These are phyloP conservation scores for Trichomalopsis sarcophagae DNA, from an alignment of 1,140 invertebrate genomes.

Conservation along the genomic window DNA sequence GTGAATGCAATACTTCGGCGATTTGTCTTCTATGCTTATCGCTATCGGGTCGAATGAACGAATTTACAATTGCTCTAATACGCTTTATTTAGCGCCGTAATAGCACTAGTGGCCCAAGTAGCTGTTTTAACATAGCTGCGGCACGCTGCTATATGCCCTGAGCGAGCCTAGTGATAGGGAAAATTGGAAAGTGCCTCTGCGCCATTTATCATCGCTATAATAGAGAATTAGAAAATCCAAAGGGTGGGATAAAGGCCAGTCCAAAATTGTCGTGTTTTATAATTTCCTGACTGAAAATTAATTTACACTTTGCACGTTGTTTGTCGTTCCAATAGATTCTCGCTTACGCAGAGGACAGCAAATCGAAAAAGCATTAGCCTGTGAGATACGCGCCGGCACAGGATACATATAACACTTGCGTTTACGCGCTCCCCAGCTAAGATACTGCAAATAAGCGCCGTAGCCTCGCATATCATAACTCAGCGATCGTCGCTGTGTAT, in stretches of 20 bases:
- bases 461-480: neutral
- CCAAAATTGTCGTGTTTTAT: no score
- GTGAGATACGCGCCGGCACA: conserved; percentile 29
- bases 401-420: neutral
- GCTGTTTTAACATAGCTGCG: no score
- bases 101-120: no score
- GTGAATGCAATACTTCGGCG: conserved; percentile 27
- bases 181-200: no score
- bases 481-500: neutral
- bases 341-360: neutral
- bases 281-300: neutral
- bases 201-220: no score
- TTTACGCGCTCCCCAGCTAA: neutral
- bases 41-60: neutral
- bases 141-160: no score
- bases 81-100: neutral
- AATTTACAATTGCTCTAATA: neutral
- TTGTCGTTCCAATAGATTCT: neutral
- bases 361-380: conserved; percentile 8
- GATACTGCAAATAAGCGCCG: conserved; percentile 43
- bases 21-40: conserved; percentile 42
- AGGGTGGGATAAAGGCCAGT: no score
- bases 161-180: no score
- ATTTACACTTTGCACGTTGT: neutral
- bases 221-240: no score